phyloP scores from a whole-genome alignment of 37 sponge, comb jelly and placozoan genomes.

The Mnemiopsis leidyi region DNA sequence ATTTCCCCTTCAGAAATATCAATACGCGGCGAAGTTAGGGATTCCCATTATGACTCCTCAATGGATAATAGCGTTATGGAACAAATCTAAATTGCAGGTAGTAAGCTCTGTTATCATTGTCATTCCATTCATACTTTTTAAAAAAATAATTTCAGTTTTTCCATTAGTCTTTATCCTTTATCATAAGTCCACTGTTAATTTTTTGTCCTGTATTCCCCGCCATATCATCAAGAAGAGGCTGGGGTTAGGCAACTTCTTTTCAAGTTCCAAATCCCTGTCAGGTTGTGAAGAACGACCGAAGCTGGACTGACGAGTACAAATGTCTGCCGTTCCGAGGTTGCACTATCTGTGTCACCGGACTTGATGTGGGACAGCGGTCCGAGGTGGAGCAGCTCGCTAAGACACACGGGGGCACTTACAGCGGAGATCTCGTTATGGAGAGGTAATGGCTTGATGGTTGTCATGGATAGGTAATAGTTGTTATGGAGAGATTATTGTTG shows the following conservation, averaged over 20 bases:
- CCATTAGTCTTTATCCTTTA: too few relatives aligned
- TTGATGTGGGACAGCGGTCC: slow-evolving; percentile 71
- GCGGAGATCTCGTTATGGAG: slow-evolving; percentile 81
- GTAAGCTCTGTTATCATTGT: too few relatives aligned
- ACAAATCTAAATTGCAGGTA: slow-evolving; percentile 64
- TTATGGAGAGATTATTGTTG: neutral
- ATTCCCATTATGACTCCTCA: slow-evolving; percentile 77
- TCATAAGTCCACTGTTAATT: too few relatives aligned
- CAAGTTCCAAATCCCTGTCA: too few relatives aligned
- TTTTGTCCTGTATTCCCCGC: too few relatives aligned
- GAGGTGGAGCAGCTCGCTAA: slow-evolving; percentile 67
- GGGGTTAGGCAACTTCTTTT: too few relatives aligned
- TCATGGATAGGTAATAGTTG: too few relatives aligned
- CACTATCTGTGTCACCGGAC: slow-evolving; percentile 81
- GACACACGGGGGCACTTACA: slow-evolving; percentile 82
- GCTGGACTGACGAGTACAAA: slow-evolving; percentile 30
- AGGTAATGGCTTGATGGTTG: too few relatives aligned
- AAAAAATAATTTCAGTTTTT: too few relatives aligned
- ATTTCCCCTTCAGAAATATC: slow-evolving; percentile 58
- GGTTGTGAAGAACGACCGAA: slow-evolving; percentile 22
- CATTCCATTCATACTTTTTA: too few relatives aligned
- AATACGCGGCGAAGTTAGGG: slow-evolving; percentile 73
- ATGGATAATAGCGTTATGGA: slow-evolving; percentile 75
- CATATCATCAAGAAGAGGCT: too few relatives aligned
- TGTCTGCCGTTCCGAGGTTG: slow-evolving; percentile 80